Percentiles rank a stretch among this genome's conserved stretches.
phyloP scores from a whole-genome alignment of 2,888 invertebrate genomes.

The Leucoptera coffeella region DNA sequence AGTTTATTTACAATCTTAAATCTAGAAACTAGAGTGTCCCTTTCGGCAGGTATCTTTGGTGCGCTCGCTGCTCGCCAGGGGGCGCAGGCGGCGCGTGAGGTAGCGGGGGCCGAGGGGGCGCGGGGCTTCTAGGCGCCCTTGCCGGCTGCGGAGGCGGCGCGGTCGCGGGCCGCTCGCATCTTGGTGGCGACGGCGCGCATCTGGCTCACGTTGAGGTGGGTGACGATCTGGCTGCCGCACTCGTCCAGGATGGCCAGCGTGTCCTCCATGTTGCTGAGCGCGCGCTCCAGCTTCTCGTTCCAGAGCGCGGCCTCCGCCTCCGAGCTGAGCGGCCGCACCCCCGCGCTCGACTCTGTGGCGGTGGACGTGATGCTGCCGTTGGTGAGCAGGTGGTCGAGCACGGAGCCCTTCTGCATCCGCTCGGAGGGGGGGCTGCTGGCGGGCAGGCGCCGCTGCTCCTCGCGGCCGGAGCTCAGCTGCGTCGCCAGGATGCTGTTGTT shows the following conservation, averaged over 20 bases:
- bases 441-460: constrained; percentile 12
- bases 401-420: too few species aligned
- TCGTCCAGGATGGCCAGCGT: constrained; percentile 75
- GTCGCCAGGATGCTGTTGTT: too few species aligned
- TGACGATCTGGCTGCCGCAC: constrained; percentile 72
- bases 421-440: constrained; percentile 54
- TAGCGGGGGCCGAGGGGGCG: constrained; percentile 19
- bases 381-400: constrained; percentile 62
- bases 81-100: too few species aligned
- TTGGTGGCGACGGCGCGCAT: constrained; percentile 68
- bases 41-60: too few species aligned
- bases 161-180: constrained; percentile 56
- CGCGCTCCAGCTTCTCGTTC: constrained; percentile 39
- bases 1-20: too few species aligned
- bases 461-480: not conserved
- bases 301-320: constrained; percentile 15
- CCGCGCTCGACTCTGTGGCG: constrained; percentile 9
- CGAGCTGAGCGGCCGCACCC: constrained; percentile 12
- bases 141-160: constrained; percentile 21
- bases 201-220: constrained; percentile 72
- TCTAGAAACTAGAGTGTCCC: too few species aligned
- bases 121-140: constrained; percentile 16
- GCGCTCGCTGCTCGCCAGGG: too few species aligned
- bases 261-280: constrained; percentile 72
- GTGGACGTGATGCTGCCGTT: constrained; percentile 42